phyloP scores from a whole-genome alignment of 2,888 invertebrate species.

The Drosophila nr. perissopoda region DNA sequence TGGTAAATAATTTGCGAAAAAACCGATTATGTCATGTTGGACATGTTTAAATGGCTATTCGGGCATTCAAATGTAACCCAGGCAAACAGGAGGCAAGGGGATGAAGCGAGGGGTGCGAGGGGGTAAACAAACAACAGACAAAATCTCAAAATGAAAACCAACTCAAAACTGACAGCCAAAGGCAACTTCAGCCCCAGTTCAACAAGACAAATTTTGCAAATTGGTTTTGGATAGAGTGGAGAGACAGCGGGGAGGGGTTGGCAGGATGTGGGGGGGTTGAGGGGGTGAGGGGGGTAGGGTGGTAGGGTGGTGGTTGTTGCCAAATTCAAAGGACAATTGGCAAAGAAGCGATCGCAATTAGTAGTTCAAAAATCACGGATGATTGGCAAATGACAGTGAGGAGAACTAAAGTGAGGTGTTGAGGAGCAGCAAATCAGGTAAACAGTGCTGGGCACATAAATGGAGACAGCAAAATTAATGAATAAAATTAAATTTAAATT shows the following conservation, averaged over 20 bases:
- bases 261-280: background rate
- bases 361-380: conserved; percentile 6
- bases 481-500: too few relatives aligned
- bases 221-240: conserved; percentile 58
- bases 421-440: background rate
- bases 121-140: conserved; percentile 15
- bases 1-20: conserved; percentile 63
- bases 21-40: conserved; percentile 78
- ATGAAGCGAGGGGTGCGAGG: too few relatives aligned
- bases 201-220: conserved; percentile 67
- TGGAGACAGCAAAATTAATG: background rate
- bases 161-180: conserved; percentile 64
- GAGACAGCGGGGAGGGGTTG: background rate
- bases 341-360: conserved; percentile 33
- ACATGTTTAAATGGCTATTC: conserved; percentile 73
- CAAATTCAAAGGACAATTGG: conserved; percentile 8
- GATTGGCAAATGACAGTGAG: background rate
- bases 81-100: conserved; percentile 19
- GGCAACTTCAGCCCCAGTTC: conserved; percentile 3
- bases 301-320: background rate
- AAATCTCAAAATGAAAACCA: conserved; percentile 62
- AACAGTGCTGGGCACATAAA: background rate
- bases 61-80: conserved; percentile 56
- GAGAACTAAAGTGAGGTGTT: background rate
- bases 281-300: background rate